Base-by-base conservation (phyloP, 2,113 vertebrate species). In the Quiscalus mexicanus region DNA sequence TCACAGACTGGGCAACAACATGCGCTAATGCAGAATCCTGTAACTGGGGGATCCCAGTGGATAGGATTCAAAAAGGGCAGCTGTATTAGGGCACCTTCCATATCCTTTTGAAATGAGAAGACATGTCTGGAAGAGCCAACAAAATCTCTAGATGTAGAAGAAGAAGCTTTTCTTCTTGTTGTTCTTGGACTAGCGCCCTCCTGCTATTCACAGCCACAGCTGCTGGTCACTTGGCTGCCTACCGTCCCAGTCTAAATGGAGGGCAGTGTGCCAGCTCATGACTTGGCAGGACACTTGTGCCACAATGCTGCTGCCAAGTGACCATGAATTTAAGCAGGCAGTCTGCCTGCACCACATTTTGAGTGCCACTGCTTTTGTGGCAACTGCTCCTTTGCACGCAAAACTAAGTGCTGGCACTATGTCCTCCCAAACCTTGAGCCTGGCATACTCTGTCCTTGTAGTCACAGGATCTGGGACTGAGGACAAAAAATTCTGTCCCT, bases 191-290 rank as follows among this genome's bases (percentile, higher is more conserved):
- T 90, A 93, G 58, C 0, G n/a, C 77, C 96, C 87, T 93, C 83
- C 83, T 88, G 62, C 93, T 91, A 91, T 94, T 96, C 87, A 76
- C 95, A 97, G 96, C 88, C 97, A 91, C 95, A 95, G 96, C 96
- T 95, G 97, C 96, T 97, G 97, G 95, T 95, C 98, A 97, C 95
- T 98, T 98, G 97, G 97, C 97, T 97, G 97, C 96, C 64, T 33
- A 73, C 79, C 92, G 94, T 91, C 75, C 9, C 0, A 94, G 85
- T 49, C 89, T 98, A 97, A 98, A 98, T 97, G 96, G 93, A 87
- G 90, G 98, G 97, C 97, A 95, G 13, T 0, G 18, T 1, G 98
- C 97, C 97, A 96, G 83, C 69, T 95, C 81, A 92, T 31, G 56
- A 93, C 92, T 97, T 97, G 95, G 91, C 81, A 95, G 95, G 93